A percentile compares a stretch with the other conserved stretches of the same genome.
Conservation (phyloP, 1,140 invertebrate species). For the Anoplophora glabripennis region DNA sequence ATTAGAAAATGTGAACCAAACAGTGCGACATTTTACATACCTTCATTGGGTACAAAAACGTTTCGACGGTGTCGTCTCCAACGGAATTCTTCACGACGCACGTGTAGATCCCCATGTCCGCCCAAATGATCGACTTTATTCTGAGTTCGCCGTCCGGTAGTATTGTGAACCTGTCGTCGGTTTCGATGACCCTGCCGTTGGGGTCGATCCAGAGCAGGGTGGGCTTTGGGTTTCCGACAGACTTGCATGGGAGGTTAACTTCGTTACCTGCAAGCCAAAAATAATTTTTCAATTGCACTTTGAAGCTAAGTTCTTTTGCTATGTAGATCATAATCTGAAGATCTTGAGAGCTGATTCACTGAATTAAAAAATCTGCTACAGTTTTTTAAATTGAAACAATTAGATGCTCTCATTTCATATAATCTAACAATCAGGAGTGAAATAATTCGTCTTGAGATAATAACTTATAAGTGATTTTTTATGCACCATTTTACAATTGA, state of each 20-base stretch:
- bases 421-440: too few relatives aligned
- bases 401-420: too few relatives aligned
- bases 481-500: too few relatives aligned
- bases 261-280: conserved; percentile 54
- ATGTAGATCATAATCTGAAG: too few relatives aligned
- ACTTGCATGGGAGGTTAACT: conserved; percentile 68
- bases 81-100: conserved; percentile 68
- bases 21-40: conserved; percentile 49
- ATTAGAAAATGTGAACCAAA: too few relatives aligned
- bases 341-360: too few relatives aligned
- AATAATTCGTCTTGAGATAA: too few relatives aligned
- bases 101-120: conserved; percentile 76
- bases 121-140: conserved; percentile 67
- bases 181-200: conserved; percentile 54
- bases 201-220: conserved; percentile 65
- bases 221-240: conserved; percentile 61
- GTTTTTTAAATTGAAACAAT: too few relatives aligned
- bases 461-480: too few relatives aligned
- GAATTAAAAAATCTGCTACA: too few relatives aligned
- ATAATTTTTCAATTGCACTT: conserved; percentile 3
- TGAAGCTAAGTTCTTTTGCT: too few relatives aligned
- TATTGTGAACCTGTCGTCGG: conserved; percentile 55
- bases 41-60: conserved; percentile 76
- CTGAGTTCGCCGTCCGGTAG: conserved; percentile 70
- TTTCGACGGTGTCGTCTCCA: conserved; percentile 61